A percentile compares a stretch with the other conserved stretches of the same genome.
Conservation (phyloP, 35 echinoderm and acorn worm species). For the Amphiura filiformis region DNA sequence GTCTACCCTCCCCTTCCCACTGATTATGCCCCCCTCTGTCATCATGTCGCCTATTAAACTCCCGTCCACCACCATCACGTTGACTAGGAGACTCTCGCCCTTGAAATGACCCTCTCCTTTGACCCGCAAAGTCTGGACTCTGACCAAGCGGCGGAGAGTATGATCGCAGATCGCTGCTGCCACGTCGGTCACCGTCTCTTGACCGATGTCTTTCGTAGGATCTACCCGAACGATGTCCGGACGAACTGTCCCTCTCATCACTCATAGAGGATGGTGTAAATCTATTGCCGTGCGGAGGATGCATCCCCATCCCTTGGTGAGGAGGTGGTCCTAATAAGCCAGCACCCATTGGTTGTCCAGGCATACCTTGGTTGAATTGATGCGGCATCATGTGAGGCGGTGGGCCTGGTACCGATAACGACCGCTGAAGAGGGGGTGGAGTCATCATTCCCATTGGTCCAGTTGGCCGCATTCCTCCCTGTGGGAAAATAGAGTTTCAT, state of each 20-base stretch:
- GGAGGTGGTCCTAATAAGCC: neutral
- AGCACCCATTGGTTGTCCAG: neutral
- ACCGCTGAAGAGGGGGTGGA: constrained; percentile 10
- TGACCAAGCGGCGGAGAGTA: neutral
- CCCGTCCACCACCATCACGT: neutral
- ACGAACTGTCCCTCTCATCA: neutral
- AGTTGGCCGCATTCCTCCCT: neutral
- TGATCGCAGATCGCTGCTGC: neutral
- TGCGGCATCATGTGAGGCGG: neutral
- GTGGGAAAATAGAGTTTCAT: too few species aligned
- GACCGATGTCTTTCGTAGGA: neutral
- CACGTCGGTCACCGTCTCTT: neutral
- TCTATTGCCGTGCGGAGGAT: neutral
- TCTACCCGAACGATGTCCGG: neutral
- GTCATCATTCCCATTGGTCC: neutral
- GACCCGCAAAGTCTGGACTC: neutral
- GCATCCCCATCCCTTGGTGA: neutral
- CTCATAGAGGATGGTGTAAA: neutral
- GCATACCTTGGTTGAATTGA: neutral
- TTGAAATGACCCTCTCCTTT: neutral
- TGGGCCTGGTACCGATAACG: neutral
- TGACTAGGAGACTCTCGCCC: neutral
- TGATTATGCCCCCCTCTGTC: neutral
- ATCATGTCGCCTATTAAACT: neutral
- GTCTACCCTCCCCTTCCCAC: too few species aligned